phyloP scores from a whole-genome alignment of 64 coral and sea anemone genomes.

The Astreopora myriophthalma region DNA sequence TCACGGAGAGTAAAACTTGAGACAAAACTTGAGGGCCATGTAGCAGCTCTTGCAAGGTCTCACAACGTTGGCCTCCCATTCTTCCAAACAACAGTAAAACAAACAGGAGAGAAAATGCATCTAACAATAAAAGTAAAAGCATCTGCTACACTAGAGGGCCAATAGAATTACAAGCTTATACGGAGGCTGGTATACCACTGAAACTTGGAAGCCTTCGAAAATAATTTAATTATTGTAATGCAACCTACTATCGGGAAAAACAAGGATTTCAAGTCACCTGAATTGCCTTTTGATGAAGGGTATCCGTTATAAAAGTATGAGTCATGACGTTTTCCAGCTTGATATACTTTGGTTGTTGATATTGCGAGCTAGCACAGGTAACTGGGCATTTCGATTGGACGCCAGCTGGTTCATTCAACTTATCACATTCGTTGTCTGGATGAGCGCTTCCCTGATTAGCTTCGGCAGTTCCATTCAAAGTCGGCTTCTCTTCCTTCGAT shows the following conservation, averaged over 20 bases:
- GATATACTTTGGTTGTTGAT: slow-evolving; percentile 80
- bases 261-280: slow-evolving; percentile 42
- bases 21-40: too few relatives aligned
- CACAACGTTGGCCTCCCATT: too few relatives aligned
- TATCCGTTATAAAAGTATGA: slow-evolving; percentile 81
- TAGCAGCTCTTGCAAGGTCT: too few relatives aligned
- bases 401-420: neutral
- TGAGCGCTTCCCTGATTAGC: neutral
- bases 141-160: too few relatives aligned
- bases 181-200: too few relatives aligned
- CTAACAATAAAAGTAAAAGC: too few relatives aligned
- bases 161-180: too few relatives aligned
- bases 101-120: too few relatives aligned
- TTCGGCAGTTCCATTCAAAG: neutral
- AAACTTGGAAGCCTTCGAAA: too few relatives aligned
- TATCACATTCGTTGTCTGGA: neutral
- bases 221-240: too few relatives aligned
- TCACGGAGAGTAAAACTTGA: too few relatives aligned
- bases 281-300: slow-evolving; percentile 84
- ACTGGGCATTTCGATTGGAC: slow-evolving; percentile 63
- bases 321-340: slow-evolving; percentile 76
- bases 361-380: neutral
- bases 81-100: too few relatives aligned
- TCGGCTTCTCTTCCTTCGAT: neutral
- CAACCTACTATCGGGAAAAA: neutral